A percentile compares a stretch with the other conserved stretches of the same genome.
Evolutionary conservation across 92 coral and sea anemone species (phyloP).

Genomic region (Siderastrea radians): DNA sequence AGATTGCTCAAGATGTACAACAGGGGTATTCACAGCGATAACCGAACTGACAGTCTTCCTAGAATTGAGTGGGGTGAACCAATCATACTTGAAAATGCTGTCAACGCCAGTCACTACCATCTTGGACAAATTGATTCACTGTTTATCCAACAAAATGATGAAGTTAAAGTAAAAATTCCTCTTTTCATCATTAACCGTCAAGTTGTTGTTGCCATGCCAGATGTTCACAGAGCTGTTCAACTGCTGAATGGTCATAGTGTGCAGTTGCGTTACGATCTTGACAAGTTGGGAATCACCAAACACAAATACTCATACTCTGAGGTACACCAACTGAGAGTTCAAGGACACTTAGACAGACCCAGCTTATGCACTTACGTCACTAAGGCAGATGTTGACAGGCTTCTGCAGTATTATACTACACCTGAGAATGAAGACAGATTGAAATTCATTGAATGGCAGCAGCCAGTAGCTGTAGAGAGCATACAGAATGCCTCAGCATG

Average conservation of each 20-base stretch:
- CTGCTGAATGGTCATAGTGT: constrained; percentile 89
- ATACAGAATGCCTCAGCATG: not conserved
- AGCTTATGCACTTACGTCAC: constrained; percentile 87
- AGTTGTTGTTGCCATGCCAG: constrained; percentile 87
- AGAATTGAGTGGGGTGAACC: constrained; percentile 77
- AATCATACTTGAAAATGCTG: constrained; percentile 59
- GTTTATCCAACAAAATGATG: not conserved
- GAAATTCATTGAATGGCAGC: constrained; percentile 75
- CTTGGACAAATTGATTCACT: not conserved
- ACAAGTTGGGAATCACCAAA: constrained; percentile 78
- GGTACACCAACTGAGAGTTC: constrained; percentile 77
- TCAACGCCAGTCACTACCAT: not conserved
- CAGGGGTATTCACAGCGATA: constrained; percentile 26
- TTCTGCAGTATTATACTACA: constrained; percentile 75
- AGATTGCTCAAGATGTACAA: constrained; percentile 83
- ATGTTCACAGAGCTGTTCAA: constrained; percentile 88
- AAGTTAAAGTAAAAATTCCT: constrained; percentile 60
- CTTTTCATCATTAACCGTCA: constrained; percentile 72
- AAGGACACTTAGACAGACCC: constrained; percentile 81
- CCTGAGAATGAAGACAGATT: constrained; percentile 67
- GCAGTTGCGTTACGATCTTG: constrained; percentile 82
- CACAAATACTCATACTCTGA: constrained; percentile 81
- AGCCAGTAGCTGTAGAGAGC: constrained; percentile 43
- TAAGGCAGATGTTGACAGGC: constrained; percentile 76
- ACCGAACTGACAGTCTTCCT: constrained; percentile 55